Conservation (phyloP, 2,797 vertebrate species). For the Merluccius polli region DNA sequence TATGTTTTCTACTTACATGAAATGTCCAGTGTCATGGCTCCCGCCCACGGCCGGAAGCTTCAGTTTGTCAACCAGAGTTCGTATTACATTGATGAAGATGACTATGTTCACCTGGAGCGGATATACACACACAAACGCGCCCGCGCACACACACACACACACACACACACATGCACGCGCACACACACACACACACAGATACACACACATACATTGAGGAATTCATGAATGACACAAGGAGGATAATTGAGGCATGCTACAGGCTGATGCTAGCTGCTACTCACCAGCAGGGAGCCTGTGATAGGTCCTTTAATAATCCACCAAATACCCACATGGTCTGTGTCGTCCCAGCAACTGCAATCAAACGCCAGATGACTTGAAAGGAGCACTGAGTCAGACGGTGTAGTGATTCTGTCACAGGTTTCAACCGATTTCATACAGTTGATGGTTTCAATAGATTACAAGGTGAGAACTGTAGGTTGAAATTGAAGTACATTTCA, state of each 20-base stretch:
- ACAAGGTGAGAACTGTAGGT: too few relatives aligned
- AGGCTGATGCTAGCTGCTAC: conserved; percentile 32
- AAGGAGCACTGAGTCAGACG: not conserved
- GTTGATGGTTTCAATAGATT: too few relatives aligned
- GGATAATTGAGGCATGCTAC: not conserved
- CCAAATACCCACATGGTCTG: conserved; percentile 73
- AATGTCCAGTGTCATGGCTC: conserved; percentile 78
- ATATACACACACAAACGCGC: not conserved
- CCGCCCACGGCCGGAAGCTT: conserved; percentile 74
- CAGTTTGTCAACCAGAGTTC: conserved; percentile 84
- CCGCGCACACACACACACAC: not conserved
- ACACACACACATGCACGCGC: too few relatives aligned
- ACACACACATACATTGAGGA: not conserved
- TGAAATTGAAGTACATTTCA: too few relatives aligned
- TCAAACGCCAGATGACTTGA: conserved; percentile 14
- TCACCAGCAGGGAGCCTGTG: conserved; percentile 81
- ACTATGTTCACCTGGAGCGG: conserved; percentile 78
- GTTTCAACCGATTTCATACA: too few relatives aligned
- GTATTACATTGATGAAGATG: conserved; percentile 86
- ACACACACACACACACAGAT: too few relatives aligned
- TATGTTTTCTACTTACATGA: conserved; percentile 63
- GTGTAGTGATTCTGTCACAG: too few relatives aligned
- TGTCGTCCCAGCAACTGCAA: conserved; percentile 86
- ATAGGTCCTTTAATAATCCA: conserved; percentile 92
- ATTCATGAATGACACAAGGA: conserved; percentile 6